Conservation (phyloP, 2,888 invertebrate species). For the Conchocele bisecta region DNA sequence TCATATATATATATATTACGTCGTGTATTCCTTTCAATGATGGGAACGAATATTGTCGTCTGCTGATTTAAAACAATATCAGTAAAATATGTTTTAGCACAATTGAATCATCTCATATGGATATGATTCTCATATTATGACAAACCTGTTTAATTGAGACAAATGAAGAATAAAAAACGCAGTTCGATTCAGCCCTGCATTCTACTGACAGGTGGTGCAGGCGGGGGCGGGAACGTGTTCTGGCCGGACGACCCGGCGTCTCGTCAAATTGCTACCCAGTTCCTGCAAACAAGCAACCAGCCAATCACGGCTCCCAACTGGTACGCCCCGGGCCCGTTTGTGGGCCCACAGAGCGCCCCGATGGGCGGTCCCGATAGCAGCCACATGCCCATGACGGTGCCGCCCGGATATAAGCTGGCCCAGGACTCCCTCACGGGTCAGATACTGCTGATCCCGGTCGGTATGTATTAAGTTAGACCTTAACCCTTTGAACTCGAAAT, state of each 20-base stretch:
- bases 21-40: no score
- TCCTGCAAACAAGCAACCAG: conserved; percentile 51
- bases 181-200: no score
- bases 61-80: no score
- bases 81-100: no score
- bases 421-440: conserved; percentile 93
- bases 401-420: conserved; percentile 93
- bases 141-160: no score
- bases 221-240: conserved; percentile 48
- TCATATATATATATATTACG: no score
- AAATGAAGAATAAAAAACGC: no score
- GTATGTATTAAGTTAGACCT: no score
- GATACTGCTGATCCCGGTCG: conserved; percentile 85
- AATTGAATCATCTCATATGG: no score
- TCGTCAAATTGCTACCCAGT: conserved; percentile 58
- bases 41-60: no score
- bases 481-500: no score
- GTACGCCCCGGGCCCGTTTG: conserved; percentile 70
- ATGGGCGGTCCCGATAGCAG: conserved; percentile 44
- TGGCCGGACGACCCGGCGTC: conserved; percentile 66
- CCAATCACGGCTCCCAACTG: conserved; percentile 66
- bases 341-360: conserved; percentile 44
- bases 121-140: no score
- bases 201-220: conserved; percentile 36
- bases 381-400: conserved; percentile 83